Evolutionary conservation across 2,888 invertebrate genomes (phyloP), one percentile per base, ranked within the genome.

Genomic region (Iselma pallidipennis): DNA sequence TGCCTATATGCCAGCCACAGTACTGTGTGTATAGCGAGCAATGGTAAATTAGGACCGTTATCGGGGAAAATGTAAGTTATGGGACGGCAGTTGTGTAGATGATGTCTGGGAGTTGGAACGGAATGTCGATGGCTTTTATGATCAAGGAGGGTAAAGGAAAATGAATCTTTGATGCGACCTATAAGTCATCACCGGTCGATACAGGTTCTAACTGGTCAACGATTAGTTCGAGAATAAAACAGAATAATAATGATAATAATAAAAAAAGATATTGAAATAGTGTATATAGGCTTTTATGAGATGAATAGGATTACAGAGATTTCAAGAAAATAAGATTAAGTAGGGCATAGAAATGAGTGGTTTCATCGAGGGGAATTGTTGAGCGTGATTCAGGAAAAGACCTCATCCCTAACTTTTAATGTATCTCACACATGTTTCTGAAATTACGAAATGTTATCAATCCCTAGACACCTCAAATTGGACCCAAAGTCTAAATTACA

Each of bases 101-200:
- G 58, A 62, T 64, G 67, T 61, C 66, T 63, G 59, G 67, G 66
- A 64, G 66, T 60, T 53, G 55, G 45, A 60, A 55, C 59, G 63
- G 60, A 60, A 67, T 66, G 59, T 63, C 69, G 63, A 69, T 66
- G 63, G 64, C 62, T 67, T 69, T 69, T 66, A 70, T 70, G 68
- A 68, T 66, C 63, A 61, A 60, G 58, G 45, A 45, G 45, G 45
- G 45, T 45, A 21, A 45, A 45, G 10, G 19, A 21, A n/a, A 53
- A 42, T 52, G 59, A 55, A 52, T 59, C 59, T 61, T 61, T 48
- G 62, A 65, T 65, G 67, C 59, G 63, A 58, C 61, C 61, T 65
- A 61, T 45, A 19, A 45, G 21, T 45, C 45, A 45, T 45, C 45
- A 21, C 3, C 9, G 45, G 45, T 45, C 45, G 45, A 45, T 45